Evolutionary conservation across 2,888 invertebrate species (phyloP).

Genomic region (Drosophila emarginata): DNA sequence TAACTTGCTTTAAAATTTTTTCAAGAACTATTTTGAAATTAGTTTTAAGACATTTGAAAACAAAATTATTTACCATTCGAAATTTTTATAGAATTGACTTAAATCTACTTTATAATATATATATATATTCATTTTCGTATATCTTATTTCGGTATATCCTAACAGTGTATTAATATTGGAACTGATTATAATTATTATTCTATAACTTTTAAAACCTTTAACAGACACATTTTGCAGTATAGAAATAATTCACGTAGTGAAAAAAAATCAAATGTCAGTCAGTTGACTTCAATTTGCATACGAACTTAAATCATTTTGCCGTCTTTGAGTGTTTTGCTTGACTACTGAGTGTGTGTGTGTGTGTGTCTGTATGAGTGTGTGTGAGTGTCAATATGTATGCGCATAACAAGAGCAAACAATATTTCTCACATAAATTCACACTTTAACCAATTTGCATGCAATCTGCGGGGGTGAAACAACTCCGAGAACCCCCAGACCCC

Average conservation of each 20-base stretch:
- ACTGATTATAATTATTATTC: no score
- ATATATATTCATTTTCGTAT: no score
- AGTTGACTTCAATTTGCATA: conserved; percentile 78
- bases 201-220: background rate
- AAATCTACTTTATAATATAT: no score
- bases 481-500: conserved; percentile 17
- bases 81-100: no score
- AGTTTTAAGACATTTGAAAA: no score
- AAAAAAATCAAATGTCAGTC: conserved; percentile 66
- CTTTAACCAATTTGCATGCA: conserved; percentile 81
- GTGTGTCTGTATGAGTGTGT: conserved; percentile 31
- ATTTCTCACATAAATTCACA: conserved; percentile 83
- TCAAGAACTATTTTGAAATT: no score
- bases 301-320: conserved; percentile 79
- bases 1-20: no score
- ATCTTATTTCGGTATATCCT: no score
- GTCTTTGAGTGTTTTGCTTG: conserved; percentile 44
- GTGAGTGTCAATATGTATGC: conserved; percentile 47
- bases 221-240: background rate
- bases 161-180: no score
- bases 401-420: conserved; percentile 80
- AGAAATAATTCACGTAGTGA: background rate
- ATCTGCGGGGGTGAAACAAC: conserved; percentile 73
- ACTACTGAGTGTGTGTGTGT: conserved; percentile 15
- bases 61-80: no score